phyloP scores from a whole-genome alignment of 2,888 invertebrate genomes.

The Mythimna impura region DNA sequence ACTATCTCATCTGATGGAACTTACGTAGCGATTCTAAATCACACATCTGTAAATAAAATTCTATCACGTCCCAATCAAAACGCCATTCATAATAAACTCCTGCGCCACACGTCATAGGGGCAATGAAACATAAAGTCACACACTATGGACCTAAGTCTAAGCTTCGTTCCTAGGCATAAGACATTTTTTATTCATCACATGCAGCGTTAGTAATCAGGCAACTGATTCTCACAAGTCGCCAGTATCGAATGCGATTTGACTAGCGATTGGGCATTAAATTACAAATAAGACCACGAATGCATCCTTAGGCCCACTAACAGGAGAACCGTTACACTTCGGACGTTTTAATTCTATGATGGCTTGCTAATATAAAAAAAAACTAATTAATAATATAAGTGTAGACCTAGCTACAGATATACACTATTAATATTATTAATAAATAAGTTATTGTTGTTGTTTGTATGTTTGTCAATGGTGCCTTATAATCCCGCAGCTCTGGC shows the following conservation, averaged over 20 bases:
- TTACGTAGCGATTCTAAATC: conserved; percentile 9
- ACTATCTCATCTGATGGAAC: background rate
- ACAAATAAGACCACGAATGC: conserved; percentile 74
- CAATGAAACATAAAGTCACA: conserved; percentile 41
- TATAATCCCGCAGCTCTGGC: no score
- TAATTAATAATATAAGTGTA: no score
- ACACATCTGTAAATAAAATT: conserved; percentile 28
- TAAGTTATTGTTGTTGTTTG: no score
- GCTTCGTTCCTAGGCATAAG: conserved; percentile 40
- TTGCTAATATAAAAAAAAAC: no score
- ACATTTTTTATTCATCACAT: conserved; percentile 74
- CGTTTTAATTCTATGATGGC: conserved; percentile 16
- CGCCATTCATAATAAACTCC: conserved; percentile 35
- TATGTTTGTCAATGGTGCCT: no score
- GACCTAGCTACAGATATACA: no score
- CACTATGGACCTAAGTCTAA: conserved; percentile 16
- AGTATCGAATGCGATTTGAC: conserved; percentile 76
- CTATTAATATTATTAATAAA: no score
- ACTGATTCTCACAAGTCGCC: conserved; percentile 78
- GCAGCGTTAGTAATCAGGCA: conserved; percentile 76
- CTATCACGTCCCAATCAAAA: conserved; percentile 34
- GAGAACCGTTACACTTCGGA: conserved; percentile 55
- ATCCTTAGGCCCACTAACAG: conserved; percentile 60
- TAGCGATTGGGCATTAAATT: conserved; percentile 78
- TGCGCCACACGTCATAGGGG: background rate